These are phyloP conservation scores for Bufo bufo DNA, from an alignment of 2,113 vertebrate genomes.

Conservation along the genomic window DNA sequence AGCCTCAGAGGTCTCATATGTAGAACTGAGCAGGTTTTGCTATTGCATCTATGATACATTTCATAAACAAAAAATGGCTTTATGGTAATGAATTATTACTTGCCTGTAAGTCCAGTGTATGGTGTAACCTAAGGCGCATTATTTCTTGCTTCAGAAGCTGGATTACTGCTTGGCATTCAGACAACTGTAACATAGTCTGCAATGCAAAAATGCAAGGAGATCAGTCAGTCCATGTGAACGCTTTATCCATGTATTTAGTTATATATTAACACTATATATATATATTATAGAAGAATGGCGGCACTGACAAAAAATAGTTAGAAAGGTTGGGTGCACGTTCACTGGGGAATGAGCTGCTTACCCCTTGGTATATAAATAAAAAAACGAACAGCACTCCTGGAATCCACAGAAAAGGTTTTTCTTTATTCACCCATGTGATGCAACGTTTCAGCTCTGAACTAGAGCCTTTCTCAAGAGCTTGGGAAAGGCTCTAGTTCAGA, in stretches of 20 bases:
- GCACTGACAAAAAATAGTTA: too few species aligned
- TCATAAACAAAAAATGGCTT: not conserved
- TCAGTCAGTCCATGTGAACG: not conserved
- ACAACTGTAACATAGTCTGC: conserved; percentile 82
- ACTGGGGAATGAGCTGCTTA: too few species aligned
- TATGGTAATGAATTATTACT: not conserved
- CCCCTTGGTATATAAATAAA: too few species aligned
- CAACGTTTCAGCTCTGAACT: too few species aligned
- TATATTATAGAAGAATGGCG: too few species aligned
- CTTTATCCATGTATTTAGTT: not conserved
- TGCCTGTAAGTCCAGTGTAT: conserved; percentile 81
- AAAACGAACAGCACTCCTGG: too few species aligned
- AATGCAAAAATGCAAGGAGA: not conserved
- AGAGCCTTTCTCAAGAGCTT: too few species aligned
- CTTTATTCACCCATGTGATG: too few species aligned
- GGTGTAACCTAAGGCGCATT: conserved; percentile 78
- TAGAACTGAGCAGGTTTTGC: not conserved
- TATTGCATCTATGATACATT: not conserved
- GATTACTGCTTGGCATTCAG: conserved; percentile 82
- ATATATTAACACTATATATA: not conserved
- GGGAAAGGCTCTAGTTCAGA: too few species aligned
- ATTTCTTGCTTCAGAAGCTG: conserved; percentile 83
- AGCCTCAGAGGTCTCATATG: not conserved
- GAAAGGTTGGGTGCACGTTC: too few species aligned
- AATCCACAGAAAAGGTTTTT: too few species aligned